Evolutionary conservation across 92 coral and sea anemone genomes (phyloP).

Genomic region (Desmophyllum pertusum): DNA sequence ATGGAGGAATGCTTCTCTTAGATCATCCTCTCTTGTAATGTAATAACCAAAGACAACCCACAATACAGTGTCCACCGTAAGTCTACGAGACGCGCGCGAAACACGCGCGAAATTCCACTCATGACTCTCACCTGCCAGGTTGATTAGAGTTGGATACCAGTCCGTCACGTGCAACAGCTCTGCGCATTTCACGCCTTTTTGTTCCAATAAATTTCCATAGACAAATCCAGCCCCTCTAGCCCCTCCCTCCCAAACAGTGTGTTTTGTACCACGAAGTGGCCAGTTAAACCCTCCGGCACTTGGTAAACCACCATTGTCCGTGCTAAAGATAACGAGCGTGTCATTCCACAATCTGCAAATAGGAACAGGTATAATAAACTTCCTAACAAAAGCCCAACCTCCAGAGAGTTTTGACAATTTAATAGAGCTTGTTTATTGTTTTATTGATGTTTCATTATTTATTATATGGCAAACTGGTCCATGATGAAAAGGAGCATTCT

Average conservation of each 20-base stretch:
- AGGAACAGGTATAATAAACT: neutral
- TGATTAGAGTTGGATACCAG: slow-evolving; percentile 54
- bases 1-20: too few species aligned
- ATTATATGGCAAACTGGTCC: too few species aligned
- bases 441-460: too few species aligned
- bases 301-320: slow-evolving; percentile 75
- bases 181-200: slow-evolving; percentile 29
- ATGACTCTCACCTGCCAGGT: slow-evolving; percentile 15
- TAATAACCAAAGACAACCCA: too few species aligned
- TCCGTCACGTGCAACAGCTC: slow-evolving; percentile 58
- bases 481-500: too few species aligned
- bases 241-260: slow-evolving; percentile 79
- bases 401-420: neutral
- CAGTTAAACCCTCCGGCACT: slow-evolving; percentile 68
- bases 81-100: neutral
- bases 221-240: slow-evolving; percentile 73
- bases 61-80: neutral
- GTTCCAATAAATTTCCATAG: slow-evolving; percentile 51
- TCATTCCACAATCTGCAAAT: slow-evolving; percentile 60
- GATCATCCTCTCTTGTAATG: too few species aligned
- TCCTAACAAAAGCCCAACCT: neutral
- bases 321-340: slow-evolving; percentile 62
- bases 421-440: too few species aligned
- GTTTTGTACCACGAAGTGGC: slow-evolving; percentile 77
- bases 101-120: neutral